Evolutionary conservation across 1,140 invertebrate species (phyloP).

Genomic region (Lepidostoma basale): DNA sequence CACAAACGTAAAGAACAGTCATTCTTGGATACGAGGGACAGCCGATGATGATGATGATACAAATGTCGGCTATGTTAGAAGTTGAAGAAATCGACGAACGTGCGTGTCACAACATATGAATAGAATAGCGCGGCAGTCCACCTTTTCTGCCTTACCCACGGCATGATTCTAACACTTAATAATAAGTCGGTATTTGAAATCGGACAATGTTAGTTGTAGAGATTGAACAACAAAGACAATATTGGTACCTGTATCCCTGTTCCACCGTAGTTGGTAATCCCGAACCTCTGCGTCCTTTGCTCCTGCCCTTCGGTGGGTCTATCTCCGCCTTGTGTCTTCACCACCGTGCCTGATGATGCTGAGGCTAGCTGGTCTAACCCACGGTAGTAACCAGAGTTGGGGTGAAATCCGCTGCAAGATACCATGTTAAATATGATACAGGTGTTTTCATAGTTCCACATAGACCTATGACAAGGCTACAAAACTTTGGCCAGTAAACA

Average conservation of each 20-base stretch:
- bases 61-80: too few relatives aligned
- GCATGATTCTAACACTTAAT: too few relatives aligned
- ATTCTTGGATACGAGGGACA: too few relatives aligned
- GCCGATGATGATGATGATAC: too few relatives aligned
- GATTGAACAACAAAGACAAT: background rate
- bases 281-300: conserved; percentile 57
- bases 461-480: too few relatives aligned
- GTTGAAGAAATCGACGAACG: too few relatives aligned
- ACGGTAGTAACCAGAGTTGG: conserved; percentile 47
- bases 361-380: conserved; percentile 57
- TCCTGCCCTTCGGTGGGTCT: conserved; percentile 32
- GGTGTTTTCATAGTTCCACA: too few relatives aligned
- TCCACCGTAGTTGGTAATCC: conserved; percentile 55
- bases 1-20: too few relatives aligned
- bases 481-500: too few relatives aligned
- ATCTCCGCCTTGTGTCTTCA: conserved; percentile 50
- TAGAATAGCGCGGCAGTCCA: too few relatives aligned
- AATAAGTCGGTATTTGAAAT: background rate
- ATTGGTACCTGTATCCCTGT: conserved; percentile 48
- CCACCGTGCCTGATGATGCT: conserved; percentile 52
- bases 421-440: background rate
- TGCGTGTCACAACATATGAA: too few relatives aligned
- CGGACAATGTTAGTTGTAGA: background rate
- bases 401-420: conserved; percentile 31
- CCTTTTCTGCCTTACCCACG: too few relatives aligned